A percentile compares a stretch with the other conserved stretches of the same genome.
phyloP scores from a whole-genome alignment of 2,797 vertebrate genomes.

The Coilia nasus region DNA sequence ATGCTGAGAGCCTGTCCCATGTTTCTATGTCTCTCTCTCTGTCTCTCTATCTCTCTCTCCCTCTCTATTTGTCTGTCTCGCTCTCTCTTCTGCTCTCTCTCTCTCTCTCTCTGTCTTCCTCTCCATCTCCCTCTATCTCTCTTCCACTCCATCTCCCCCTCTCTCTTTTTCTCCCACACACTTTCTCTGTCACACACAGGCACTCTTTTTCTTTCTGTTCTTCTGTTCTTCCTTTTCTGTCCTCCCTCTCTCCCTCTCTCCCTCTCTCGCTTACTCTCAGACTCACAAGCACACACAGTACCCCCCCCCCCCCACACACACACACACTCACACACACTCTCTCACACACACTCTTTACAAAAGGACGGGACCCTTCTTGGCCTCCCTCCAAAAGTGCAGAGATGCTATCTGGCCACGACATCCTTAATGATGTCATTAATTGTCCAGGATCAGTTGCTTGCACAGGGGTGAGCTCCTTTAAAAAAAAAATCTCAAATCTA shows the following conservation, averaged over 20 bases:
- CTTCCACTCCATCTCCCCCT: background rate
- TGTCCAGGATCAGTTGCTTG: constrained; percentile 28
- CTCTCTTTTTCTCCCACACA: background rate
- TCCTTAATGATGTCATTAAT: constrained; percentile 38
- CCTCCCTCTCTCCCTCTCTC: too few relatives aligned
- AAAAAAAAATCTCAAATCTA: constrained; percentile 14
- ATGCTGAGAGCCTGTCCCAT: background rate
- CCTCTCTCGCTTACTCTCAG: too few relatives aligned
- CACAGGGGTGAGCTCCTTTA: constrained; percentile 11
- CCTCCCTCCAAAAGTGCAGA: constrained; percentile 39
- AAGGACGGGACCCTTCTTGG: constrained; percentile 27
- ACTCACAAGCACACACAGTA: background rate
- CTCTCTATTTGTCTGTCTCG: background rate
- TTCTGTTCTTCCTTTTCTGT: too few relatives aligned
- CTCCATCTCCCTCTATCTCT: background rate
- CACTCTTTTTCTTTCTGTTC: too few relatives aligned
- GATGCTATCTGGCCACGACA: constrained; percentile 32
- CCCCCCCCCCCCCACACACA: background rate
- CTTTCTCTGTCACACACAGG: too few relatives aligned
- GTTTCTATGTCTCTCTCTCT: background rate
- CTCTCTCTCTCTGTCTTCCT: background rate
- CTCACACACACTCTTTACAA: background rate
- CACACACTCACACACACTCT: background rate
- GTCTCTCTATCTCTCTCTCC: background rate
- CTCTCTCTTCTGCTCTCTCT: background rate